phyloP scores from a whole-genome alignment of 2,113 vertebrate species.

The Garra rufa region DNA sequence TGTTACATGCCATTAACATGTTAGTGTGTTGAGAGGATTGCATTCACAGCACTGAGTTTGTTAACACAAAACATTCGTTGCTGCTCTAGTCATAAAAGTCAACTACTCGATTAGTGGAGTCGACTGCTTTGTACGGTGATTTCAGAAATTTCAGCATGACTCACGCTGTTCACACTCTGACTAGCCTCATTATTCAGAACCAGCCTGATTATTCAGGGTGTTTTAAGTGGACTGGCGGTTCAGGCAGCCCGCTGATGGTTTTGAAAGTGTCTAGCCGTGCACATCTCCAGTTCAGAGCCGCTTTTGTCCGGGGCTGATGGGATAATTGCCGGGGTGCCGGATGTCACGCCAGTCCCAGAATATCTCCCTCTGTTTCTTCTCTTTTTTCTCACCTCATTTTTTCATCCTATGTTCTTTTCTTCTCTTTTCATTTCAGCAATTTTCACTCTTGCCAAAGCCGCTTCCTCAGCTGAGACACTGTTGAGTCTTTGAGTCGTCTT shows the following conservation, averaged over 20 bases:
- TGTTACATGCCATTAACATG: background rate
- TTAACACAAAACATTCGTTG: too few relatives aligned
- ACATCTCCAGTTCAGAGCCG: background rate
- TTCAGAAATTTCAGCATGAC: background rate
- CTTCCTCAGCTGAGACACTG: background rate
- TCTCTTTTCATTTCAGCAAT: background rate
- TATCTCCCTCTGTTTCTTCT: background rate
- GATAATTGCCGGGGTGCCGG: constrained; percentile 4
- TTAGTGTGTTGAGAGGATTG: too few relatives aligned
- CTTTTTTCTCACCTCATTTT: background rate
- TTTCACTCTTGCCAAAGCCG: background rate
- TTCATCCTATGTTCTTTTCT: background rate
- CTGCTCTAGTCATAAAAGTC: background rate
- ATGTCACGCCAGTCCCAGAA: constrained; percentile 4
- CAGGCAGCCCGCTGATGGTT: background rate
- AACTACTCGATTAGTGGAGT: background rate
- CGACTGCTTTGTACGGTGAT: background rate
- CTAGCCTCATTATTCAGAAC: background rate
- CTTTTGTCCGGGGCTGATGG: constrained; percentile 11
- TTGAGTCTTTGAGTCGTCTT: background rate
- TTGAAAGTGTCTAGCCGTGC: background rate
- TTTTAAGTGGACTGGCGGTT: background rate
- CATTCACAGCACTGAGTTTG: too few relatives aligned
- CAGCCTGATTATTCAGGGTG: background rate
- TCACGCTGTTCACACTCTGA: background rate